Percentiles rank a stretch among this genome's conserved stretches.
Conservation (phyloP, 64 coral and sea anemone genomes). For the Platygyra sinensis region DNA sequence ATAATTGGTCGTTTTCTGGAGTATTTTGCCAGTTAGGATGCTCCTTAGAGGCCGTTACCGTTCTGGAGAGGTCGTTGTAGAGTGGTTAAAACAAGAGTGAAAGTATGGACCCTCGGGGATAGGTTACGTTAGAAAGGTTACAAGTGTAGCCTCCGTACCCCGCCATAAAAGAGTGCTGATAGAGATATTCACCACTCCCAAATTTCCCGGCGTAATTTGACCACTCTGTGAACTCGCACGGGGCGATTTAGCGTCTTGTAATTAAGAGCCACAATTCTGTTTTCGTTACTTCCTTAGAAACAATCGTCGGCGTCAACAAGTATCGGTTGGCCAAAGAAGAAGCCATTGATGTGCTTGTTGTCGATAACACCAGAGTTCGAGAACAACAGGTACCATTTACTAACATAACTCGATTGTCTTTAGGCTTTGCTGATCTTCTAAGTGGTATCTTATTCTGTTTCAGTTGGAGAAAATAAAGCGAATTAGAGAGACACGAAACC, state of each 20-base stretch:
- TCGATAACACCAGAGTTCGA: conserved; percentile 95
- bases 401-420: neutral
- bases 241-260: neutral
- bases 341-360: conserved; percentile 84
- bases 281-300: conserved; percentile 59
- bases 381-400: conserved; percentile 77
- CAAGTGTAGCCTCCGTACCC: too few relatives aligned
- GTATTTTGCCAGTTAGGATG: too few relatives aligned
- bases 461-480: conserved; percentile 62
- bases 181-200: too few relatives aligned
- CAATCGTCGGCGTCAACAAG: conserved; percentile 99
- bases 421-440: neutral
- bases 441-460: neutral
- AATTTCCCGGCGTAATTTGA: too few relatives aligned
- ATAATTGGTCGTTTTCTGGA: too few relatives aligned
- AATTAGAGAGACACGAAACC: conserved; percentile 47
- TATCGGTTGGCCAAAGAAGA: conserved; percentile 84
- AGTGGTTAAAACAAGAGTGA: too few relatives aligned
- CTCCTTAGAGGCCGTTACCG: too few relatives aligned
- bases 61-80: too few relatives aligned
- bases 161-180: too few relatives aligned
- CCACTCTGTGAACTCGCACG: too few relatives aligned
- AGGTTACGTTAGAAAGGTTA: too few relatives aligned
- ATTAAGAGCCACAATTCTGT: neutral
- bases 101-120: too few relatives aligned